Percentiles rank a stretch among this genome's conserved stretches.
phyloP scores from a whole-genome alignment of 2,797 vertebrate species.

The Spinibarbus caldwelli region DNA sequence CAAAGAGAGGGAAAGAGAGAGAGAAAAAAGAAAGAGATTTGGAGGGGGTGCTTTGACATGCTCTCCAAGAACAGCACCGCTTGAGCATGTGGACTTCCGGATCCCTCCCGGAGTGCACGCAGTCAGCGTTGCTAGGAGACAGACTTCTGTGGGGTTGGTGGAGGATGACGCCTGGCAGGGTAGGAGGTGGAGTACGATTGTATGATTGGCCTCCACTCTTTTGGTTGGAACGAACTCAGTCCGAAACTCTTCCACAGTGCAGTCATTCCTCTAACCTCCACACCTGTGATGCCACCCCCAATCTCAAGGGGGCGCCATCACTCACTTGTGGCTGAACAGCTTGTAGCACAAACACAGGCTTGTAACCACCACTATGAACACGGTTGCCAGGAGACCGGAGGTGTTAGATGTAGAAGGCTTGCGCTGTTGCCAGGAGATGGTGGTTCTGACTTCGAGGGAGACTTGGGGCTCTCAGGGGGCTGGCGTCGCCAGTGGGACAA shows the following conservation, averaged over 20 bases:
- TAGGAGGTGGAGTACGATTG: constrained; percentile 68
- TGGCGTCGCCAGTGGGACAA: constrained; percentile 56
- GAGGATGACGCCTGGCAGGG: constrained; percentile 68
- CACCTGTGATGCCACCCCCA: constrained; percentile 48
- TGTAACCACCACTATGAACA: constrained; percentile 66
- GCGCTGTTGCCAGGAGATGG: constrained; percentile 68
- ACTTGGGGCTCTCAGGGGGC: constrained; percentile 53
- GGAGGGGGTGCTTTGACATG: constrained; percentile 71
- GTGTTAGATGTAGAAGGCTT: constrained; percentile 70
- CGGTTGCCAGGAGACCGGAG: constrained; percentile 71
- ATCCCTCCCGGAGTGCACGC: constrained; percentile 81
- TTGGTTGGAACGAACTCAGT: constrained; percentile 62
- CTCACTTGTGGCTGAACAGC: constrained; percentile 69
- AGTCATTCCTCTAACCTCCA: constrained; percentile 17
- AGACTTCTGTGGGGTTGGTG: constrained; percentile 72
- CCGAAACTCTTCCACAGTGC: constrained; percentile 20
- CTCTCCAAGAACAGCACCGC: constrained; percentile 80
- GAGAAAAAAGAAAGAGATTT: constrained; percentile 63
- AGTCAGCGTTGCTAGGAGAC: constrained; percentile 80
- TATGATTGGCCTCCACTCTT: constrained; percentile 59
- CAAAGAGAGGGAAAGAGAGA: constrained; percentile 54
- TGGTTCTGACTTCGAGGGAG: constrained; percentile 57
- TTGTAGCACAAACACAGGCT: constrained; percentile 51
- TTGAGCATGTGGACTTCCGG: constrained; percentile 80
- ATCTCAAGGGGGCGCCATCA: constrained; percentile 73